Percentiles rank a stretch among this genome's conserved stretches.
Evolutionary conservation across 2,888 invertebrate genomes (phyloP).

Genomic region (Eumacrocentrus americanus): DNA sequence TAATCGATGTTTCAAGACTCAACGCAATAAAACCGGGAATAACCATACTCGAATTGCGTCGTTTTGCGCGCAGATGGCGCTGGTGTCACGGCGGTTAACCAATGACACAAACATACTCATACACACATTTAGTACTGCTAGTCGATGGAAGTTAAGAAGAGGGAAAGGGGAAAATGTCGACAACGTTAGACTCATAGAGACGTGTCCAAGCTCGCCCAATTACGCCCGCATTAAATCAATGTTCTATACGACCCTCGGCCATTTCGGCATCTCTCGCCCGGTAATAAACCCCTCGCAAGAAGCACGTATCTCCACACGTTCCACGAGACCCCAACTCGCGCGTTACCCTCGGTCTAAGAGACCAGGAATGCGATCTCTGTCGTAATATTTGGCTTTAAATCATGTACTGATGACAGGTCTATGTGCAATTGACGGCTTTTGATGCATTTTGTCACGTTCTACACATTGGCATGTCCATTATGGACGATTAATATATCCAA

Average conservation of each 20-base stretch:
- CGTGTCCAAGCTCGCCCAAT: conserved; percentile 50
- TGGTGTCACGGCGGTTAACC: neutral
- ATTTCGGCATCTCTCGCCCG: conserved; percentile 44
- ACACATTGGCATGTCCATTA: too few relatives aligned
- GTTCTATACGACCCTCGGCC: conserved; percentile 50
- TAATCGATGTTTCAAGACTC: neutral
- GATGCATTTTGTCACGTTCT: conserved; percentile 13
- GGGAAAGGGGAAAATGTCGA: neutral
- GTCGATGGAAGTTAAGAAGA: too few relatives aligned
- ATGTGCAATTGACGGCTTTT: neutral
- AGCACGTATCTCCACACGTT: conserved; percentile 44
- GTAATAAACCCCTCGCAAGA: conserved; percentile 58
- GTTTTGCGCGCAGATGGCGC: neutral
- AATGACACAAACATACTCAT: neutral
- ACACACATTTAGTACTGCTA: too few relatives aligned
- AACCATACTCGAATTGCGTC: neutral
- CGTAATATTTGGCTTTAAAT: conserved; percentile 63
- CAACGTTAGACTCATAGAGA: neutral
- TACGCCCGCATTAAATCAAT: conserved; percentile 62
- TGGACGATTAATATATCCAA: too few relatives aligned
- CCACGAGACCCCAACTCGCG: neutral
- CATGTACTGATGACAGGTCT: conserved; percentile 58
- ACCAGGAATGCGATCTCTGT: conserved; percentile 57
- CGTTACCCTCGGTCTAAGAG: conserved; percentile 8
- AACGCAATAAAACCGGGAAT: neutral